These are phyloP conservation scores for Folsomia manolachei DNA, from an alignment of 2,888 invertebrate genomes.

Conservation along the genomic window DNA sequence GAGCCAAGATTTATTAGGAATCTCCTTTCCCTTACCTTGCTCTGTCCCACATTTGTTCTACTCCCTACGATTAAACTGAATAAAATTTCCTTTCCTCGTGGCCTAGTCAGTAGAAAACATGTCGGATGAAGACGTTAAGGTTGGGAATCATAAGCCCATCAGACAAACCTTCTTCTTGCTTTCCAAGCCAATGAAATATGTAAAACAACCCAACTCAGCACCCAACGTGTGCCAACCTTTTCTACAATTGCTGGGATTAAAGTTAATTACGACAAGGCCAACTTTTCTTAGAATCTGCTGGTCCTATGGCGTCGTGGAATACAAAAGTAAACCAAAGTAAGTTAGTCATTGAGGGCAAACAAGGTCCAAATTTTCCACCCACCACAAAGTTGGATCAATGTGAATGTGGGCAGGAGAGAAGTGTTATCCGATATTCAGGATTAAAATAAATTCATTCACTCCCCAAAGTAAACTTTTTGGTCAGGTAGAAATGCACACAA, in stretches of 20 bases:
- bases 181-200: constrained; percentile 18
- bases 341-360: too few relatives aligned
- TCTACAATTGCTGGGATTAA: constrained; percentile 8
- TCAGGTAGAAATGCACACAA: neutral
- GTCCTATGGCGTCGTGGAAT: too few relatives aligned
- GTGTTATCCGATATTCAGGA: neutral
- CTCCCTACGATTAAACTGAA: neutral
- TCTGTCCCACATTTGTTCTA: neutral
- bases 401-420: neutral
- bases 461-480: neutral
- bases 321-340: too few relatives aligned
- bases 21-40: neutral
- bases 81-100: neutral
- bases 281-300: constrained; percentile 5
- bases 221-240: neutral
- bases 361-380: too few relatives aligned
- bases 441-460: neutral
- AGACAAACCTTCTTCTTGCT: neutral
- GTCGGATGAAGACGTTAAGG: too few relatives aligned
- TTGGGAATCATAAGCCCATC: neutral
- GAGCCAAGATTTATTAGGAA: constrained; percentile 12
- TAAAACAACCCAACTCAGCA: constrained; percentile 10
- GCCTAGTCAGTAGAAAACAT: neutral
- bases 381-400: neutral
- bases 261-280: constrained; percentile 17